Percentiles rank a stretch among this genome's conserved stretches.
Conservation (phyloP, 1,140 invertebrate species). For the Chymomyza costata region DNA sequence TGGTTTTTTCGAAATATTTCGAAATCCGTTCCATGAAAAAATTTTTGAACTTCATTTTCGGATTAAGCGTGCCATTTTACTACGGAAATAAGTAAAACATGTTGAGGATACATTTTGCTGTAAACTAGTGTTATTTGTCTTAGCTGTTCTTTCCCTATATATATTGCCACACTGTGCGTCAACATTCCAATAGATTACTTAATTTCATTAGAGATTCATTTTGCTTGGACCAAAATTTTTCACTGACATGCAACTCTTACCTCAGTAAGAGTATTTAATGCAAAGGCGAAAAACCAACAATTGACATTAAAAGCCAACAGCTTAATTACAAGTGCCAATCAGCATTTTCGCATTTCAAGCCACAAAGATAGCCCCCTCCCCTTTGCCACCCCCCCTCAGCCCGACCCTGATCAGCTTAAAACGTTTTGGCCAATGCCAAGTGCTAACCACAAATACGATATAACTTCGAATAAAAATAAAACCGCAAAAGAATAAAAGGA, state of each 20-base stretch:
- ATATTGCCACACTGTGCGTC: conserved; percentile 12
- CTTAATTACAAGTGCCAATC: conserved; percentile 65
- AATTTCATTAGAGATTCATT: conserved; percentile 4
- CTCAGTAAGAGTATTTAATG: conserved; percentile 19
- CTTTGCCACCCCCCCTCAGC: conserved; percentile 1
- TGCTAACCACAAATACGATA: conserved; percentile 24
- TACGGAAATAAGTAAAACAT: too few relatives aligned
- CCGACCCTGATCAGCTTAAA: conserved; percentile 35
- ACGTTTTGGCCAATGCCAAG: conserved; percentile 12
- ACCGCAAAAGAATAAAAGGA: conserved; percentile 25
- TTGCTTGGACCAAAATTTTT: conserved; percentile 10
- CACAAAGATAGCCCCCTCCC: background rate
- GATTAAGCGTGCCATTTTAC: too few relatives aligned
- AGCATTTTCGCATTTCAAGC: conserved; percentile 20
- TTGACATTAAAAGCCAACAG: conserved; percentile 46
- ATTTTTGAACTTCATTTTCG: too few relatives aligned
- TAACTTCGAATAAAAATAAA: conserved; percentile 47
- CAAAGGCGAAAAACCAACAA: conserved; percentile 26
- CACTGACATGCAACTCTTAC: conserved; percentile 1
- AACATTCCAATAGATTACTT: conserved; percentile 12
- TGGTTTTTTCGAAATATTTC: too few relatives aligned
- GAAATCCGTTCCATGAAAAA: too few relatives aligned
- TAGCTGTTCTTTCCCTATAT: conserved; percentile 13
- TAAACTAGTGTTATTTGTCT: conserved; percentile 4
- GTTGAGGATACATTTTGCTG: conserved; percentile 1